phyloP scores from a whole-genome alignment of 2,797 vertebrate species.

The Spondyliosoma cantharus region DNA sequence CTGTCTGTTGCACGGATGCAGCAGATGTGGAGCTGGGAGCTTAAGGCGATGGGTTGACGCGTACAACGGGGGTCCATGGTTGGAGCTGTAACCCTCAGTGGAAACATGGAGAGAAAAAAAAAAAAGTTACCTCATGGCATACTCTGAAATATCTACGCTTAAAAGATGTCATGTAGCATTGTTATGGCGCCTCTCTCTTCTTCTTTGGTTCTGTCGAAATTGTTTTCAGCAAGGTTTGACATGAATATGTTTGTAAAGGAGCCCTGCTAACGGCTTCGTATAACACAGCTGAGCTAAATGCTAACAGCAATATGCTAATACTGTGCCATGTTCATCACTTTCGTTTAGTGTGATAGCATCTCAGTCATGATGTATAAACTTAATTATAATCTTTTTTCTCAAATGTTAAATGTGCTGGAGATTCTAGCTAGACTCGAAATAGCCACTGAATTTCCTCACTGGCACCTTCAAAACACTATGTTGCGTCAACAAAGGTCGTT shows the following conservation, averaged over 20 bases:
- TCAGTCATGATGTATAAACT: no score
- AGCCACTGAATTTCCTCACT: no score
- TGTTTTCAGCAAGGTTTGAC: background rate
- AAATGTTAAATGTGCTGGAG: no score
- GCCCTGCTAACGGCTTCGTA: background rate
- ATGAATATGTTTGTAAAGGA: constrained; percentile 4
- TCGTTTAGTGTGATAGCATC: background rate
- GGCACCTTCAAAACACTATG: no score
- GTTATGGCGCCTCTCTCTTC: background rate
- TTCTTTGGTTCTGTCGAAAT: background rate
- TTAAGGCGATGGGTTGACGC: constrained; percentile 55
- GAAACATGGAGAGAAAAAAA: background rate
- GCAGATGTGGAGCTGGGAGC: constrained; percentile 65
- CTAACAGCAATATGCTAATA: background rate
- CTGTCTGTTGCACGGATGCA: constrained; percentile 39
- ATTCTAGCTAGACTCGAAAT: no score
- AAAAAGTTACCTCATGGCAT: constrained; percentile 9
- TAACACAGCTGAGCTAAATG: background rate
- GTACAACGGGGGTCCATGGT: constrained; percentile 40
- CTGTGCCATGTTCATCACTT: background rate
- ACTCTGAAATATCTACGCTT: constrained; percentile 26
- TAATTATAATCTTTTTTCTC: no score
- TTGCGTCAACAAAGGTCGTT: no score
- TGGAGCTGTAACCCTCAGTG: constrained; percentile 39
- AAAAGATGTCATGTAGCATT: constrained; percentile 24